Conservation (phyloP, 2,888 invertebrate genomes). For the Hirtodrosophila duncani region DNA sequence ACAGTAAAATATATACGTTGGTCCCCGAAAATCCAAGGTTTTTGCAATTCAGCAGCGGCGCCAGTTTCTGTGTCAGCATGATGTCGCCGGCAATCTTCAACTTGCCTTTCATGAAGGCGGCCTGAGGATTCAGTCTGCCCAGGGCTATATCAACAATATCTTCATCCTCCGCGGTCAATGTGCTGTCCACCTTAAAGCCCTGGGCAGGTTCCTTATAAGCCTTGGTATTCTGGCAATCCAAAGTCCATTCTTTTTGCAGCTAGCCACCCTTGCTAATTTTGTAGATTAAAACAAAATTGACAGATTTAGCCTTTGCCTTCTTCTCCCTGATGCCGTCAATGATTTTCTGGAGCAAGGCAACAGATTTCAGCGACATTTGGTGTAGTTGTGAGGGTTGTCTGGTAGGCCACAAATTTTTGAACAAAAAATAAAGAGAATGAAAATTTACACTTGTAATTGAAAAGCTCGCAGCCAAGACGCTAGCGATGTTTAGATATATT, state of each 20-base stretch:
- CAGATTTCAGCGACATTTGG: slow-evolving; percentile 82
- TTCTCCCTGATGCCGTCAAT: slow-evolving; percentile 85
- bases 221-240: slow-evolving; percentile 89
- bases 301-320: slow-evolving; percentile 85
- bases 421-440: slow-evolving; percentile 4
- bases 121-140: slow-evolving; percentile 88
- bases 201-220: slow-evolving; percentile 87
- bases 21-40: not conserved
- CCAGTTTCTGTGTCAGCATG: slow-evolving; percentile 94
- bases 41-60: slow-evolving; percentile 88
- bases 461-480: not conserved
- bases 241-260: slow-evolving; percentile 88
- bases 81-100: slow-evolving; percentile 93
- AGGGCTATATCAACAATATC: slow-evolving; percentile 90
- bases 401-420: not conserved
- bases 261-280: slow-evolving; percentile 91
- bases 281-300: slow-evolving; percentile 91
- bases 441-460: not conserved
- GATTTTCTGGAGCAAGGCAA: slow-evolving; percentile 88
- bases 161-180: slow-evolving; percentile 89
- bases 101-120: slow-evolving; percentile 94
- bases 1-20: not conserved
- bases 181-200: slow-evolving; percentile 88
- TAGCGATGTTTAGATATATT: too few relatives aligned
- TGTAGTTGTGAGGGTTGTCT: slow-evolving; percentile 6